These are phyloP conservation scores for Spinibarbus caldwelli DNA, from an alignment of 2,797 vertebrate genomes.

Conservation along the genomic window DNA sequence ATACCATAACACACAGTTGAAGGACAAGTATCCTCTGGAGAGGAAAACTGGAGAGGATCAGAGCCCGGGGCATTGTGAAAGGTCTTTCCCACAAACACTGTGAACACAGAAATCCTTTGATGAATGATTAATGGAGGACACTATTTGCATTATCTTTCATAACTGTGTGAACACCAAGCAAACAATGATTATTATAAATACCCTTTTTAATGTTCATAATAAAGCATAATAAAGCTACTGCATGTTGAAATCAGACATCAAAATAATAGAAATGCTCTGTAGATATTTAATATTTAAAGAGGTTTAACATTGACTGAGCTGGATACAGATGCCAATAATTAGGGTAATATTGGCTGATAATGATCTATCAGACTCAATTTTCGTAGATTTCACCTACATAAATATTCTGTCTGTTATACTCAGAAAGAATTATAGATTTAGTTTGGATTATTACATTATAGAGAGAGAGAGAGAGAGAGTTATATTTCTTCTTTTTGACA, in stretches of 20 bases:
- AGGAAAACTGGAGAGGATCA: not conserved
- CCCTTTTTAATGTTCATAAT: not conserved
- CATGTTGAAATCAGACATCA: not conserved
- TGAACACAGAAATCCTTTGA: conserved; percentile 35
- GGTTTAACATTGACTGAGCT: not conserved
- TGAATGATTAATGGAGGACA: conserved; percentile 19
- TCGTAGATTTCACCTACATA: not conserved
- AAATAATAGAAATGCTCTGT: not conserved
- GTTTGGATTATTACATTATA: no score
- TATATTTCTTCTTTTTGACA: no score
- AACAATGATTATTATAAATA: not conserved
- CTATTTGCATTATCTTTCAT: not conserved
- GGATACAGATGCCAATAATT: not conserved
- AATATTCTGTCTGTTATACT: not conserved
- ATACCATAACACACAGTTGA: conserved; percentile 54
- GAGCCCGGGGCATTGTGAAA: conserved; percentile 47
- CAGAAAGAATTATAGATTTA: not conserved
- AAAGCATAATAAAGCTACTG: not conserved
- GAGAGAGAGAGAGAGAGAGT: no score
- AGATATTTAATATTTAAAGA: not conserved
- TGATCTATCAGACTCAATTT: not conserved
- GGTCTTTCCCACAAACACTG: conserved; percentile 31
- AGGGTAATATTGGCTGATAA: not conserved
- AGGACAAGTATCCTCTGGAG: conserved; percentile 53
- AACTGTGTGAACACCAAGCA: not conserved